phyloP scores from a whole-genome alignment of 1,140 invertebrate species.

The Hycleus cichorii region DNA sequence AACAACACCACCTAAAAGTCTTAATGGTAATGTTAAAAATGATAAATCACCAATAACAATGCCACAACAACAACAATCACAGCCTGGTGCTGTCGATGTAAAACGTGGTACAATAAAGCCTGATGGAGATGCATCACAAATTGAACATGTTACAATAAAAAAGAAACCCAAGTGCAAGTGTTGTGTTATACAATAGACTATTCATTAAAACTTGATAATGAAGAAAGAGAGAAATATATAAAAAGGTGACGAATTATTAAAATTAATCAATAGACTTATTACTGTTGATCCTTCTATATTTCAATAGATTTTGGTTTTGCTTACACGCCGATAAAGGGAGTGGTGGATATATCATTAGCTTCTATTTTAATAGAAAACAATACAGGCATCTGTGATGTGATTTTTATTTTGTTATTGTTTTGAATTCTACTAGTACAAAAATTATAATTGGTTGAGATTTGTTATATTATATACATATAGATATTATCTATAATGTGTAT shows the following conservation, averaged over 20 bases:
- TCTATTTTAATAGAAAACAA: no score
- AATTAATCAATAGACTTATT: constrained; percentile 23
- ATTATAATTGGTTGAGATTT: not conserved
- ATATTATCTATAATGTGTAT: no score
- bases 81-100: constrained; percentile 60
- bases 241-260: not conserved
- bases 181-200: constrained; percentile 72
- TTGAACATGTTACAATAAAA: constrained; percentile 78
- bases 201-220: not conserved
- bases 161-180: constrained; percentile 87
- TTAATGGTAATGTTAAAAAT: constrained; percentile 32
- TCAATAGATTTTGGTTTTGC: not conserved
- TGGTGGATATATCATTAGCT: not conserved
- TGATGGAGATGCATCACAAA: constrained; percentile 67
- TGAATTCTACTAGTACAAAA: not conserved
- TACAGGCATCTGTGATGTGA: no score
- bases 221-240: not conserved
- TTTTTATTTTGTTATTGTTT: no score
- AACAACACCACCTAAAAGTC: constrained; percentile 19
- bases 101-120: constrained; percentile 60
- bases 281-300: constrained; percentile 21
- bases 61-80: constrained; percentile 32
- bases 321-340: not conserved
- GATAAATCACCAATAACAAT: constrained; percentile 30
- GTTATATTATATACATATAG: no score